Evolutionary conservation across 64 coral and sea anemone genomes (phyloP).

Genomic region (Montipora sp.): DNA sequence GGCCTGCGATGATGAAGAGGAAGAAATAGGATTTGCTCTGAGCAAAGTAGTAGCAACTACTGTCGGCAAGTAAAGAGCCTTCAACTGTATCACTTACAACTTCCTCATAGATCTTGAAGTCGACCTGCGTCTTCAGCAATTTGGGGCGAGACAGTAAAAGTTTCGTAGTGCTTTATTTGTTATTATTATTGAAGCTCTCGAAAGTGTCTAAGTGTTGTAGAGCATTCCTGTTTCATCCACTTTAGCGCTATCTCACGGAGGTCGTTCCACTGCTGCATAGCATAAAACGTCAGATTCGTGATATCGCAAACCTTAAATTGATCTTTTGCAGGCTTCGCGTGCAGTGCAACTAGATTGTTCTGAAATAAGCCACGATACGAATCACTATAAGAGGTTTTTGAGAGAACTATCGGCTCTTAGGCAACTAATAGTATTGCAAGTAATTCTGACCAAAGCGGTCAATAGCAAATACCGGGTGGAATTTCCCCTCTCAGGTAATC

Average conservation of each 20-base stretch:
- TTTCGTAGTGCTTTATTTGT: not conserved
- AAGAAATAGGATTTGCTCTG: not conserved
- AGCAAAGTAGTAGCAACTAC: not conserved
- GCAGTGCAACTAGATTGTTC: not conserved
- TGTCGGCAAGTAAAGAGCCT: conserved; percentile 18
- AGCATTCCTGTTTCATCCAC: not conserved
- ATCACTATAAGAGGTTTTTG: not conserved
- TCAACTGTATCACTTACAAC: conserved; percentile 34
- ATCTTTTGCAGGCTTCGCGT: no score
- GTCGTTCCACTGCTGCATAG: not conserved
- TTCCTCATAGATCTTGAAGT: not conserved
- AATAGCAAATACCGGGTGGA: not conserved
- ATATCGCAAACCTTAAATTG: no score
- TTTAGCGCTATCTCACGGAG: not conserved
- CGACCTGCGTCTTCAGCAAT: not conserved
- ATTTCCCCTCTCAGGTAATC: conserved; percentile 42
- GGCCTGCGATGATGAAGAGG: not conserved
- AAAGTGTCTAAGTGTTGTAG: not conserved
- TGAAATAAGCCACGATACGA: not conserved
- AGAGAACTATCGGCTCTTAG: not conserved
- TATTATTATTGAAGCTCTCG: not conserved
- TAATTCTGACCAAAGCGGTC: not conserved
- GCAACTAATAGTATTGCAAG: not conserved
- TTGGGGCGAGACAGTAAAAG: not conserved
- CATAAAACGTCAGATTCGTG: no score